Percentiles rank a stretch among this genome's conserved stretches.
Conservation (phyloP, 2,113 vertebrate genomes). For the Tupaia chinensis region DNA sequence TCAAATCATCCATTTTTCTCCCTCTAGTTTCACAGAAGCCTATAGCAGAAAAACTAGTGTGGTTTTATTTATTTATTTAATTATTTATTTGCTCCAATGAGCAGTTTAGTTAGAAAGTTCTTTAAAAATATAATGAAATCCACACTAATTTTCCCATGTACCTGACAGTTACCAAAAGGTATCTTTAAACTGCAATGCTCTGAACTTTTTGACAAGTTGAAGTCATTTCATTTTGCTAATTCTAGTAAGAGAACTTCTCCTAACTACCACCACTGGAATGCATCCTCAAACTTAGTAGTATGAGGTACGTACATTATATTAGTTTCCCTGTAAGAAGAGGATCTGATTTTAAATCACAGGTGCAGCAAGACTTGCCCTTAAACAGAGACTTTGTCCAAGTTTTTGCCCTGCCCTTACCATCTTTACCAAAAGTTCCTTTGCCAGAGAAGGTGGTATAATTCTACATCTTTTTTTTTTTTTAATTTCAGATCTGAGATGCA, state of each 20-base stretch:
- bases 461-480: neutral
- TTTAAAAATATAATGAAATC: constrained; percentile 14
- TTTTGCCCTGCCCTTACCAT: neutral
- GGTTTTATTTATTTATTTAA: neutral
- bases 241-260: neutral
- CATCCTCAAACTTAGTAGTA: neutral
- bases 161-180: neutral
- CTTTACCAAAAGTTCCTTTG: constrained; percentile 1
- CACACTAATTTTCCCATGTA: neutral
- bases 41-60: neutral
- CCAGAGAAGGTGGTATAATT: neutral
- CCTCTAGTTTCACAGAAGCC: constrained; percentile 26
- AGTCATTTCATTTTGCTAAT: constrained; percentile 24
- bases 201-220: neutral
- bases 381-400: neutral
- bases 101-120: neutral
- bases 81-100: neutral
- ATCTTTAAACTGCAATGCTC: constrained; percentile 25
- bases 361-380: neutral
- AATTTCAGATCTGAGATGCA: neutral
- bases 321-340: neutral
- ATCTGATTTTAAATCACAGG: neutral
- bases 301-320: neutral
- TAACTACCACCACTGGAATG: neutral
- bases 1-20: neutral